Base-by-base conservation (phyloP, 2,113 vertebrate genomes). In the Cacatua alba region DNA sequence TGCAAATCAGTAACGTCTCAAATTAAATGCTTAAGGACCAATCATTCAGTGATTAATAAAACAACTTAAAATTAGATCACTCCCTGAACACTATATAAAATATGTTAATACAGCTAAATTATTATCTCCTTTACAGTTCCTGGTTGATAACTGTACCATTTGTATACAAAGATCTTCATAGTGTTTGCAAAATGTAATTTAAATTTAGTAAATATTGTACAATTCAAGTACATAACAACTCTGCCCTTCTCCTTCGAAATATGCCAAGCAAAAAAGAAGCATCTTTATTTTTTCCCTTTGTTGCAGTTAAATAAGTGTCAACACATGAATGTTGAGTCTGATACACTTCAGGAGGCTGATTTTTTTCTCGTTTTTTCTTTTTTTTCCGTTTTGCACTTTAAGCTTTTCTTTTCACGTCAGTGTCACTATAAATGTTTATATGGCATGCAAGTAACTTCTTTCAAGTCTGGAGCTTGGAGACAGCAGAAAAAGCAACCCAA, bases 1-100 rank as follows among this genome's bases (percentile, higher is more conserved):
- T 91, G n/a, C 41, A 95, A 96, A 95, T 97, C 92, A 92, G 81
- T 96, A 88, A 59, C 33, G 52, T 91, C 95, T 88, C 77, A 57
- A 63, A 82, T 95, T 74, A 91, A 93, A 53, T 21, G 23, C 51
- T 88, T 91, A 84, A 1, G 83, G 84, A 65, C 41, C 59, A 77
- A 57, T 39, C 53, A 57, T 76, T 96, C 57, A 72, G 35, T 93
- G 39, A 86, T 93, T 86, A 71, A 63, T 67, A 82, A 95, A 92
- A 71, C 13, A 33, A 31, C 3, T 70, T 92, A 55, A 6, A 78
- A 79, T 68, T 86, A 82, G 85, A 81, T 84, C 10, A 62, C 14
- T 62, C 15, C 20, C 63, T 84, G 39, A 91, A 82, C 83, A 94
- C 90, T 70, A 41, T 8, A 69, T 7, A 65, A 43, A 82, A 37